Evolutionary conservation across 2,888 invertebrate species (phyloP).

Genomic region (Venusia cambrica): DNA sequence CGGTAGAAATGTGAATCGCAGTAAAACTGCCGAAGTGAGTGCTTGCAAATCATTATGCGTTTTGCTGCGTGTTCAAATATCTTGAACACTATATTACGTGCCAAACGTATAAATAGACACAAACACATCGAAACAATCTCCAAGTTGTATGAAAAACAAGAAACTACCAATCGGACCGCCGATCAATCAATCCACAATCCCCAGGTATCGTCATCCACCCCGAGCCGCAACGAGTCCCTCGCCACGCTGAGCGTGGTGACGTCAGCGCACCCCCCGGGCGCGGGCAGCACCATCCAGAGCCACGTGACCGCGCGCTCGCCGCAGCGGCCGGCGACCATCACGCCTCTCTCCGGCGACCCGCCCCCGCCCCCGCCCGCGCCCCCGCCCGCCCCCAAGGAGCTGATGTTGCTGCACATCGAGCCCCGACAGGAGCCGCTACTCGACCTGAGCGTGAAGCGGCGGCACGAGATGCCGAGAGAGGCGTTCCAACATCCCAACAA

Average conservation of each 20-base stretch:
- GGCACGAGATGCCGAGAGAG: constrained; percentile 32
- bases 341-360: too few species aligned
- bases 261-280: constrained; percentile 61
- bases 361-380: constrained; percentile 58
- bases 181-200: constrained; percentile 1
- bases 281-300: too few species aligned
- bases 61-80: too few species aligned
- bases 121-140: too few species aligned
- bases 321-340: constrained; percentile 79
- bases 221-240: constrained; percentile 66
- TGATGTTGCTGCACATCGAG: constrained; percentile 81
- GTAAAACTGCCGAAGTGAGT: too few species aligned
- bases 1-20: too few species aligned
- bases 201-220: constrained; percentile 40
- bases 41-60: too few species aligned
- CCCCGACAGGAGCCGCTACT: constrained; percentile 77
- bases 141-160: too few species aligned
- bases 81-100: too few species aligned
- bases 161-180: too few species aligned
- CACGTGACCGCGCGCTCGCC: constrained; percentile 50
- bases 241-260: constrained; percentile 87
- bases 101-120: too few species aligned
- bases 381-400: constrained; percentile 59
- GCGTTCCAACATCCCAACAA: constrained; percentile 49
- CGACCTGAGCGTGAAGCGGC: constrained; percentile 47